These are phyloP conservation scores for Drosophila pseudotakahashii DNA, from an alignment of 2,888 invertebrate species.

Conservation along the genomic window DNA sequence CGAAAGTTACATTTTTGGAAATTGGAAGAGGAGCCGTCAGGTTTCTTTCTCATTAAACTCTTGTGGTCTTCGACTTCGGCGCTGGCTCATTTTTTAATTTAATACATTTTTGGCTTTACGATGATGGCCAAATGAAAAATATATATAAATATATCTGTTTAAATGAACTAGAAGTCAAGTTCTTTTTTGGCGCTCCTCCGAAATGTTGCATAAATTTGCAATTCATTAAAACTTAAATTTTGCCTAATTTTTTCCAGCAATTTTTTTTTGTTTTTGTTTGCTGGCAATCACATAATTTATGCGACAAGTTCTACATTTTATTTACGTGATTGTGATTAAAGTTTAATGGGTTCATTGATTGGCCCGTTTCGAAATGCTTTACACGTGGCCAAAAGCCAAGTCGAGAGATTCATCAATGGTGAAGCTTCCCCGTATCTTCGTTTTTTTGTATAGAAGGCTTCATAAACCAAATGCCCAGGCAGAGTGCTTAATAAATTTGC, in stretches of 20 bases:
- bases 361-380: conserved; percentile 56
- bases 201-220: conserved; percentile 73
- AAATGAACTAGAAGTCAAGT: conserved; percentile 80
- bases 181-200: conserved; percentile 74
- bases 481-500: conserved; percentile 80
- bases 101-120: conserved; percentile 75
- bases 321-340: conserved; percentile 76
- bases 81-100: conserved; percentile 61
- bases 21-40: conserved; percentile 64
- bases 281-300: conserved; percentile 71
- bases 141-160: conserved; percentile 25
- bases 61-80: conserved; percentile 33
- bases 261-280: conserved; percentile 9
- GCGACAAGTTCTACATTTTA: conserved; percentile 75
- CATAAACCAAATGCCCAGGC: conserved; percentile 42
- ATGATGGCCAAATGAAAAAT: conserved; percentile 41
- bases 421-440: conserved; percentile 5
- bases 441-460: conserved; percentile 12
- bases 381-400: conserved; percentile 60
- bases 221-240: conserved; percentile 67
- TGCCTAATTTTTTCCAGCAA: conserved; percentile 61
- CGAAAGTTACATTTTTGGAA: conserved; percentile 81
- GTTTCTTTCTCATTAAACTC: conserved; percentile 75
- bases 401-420: conserved; percentile 67
- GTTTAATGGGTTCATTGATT: conserved; percentile 79